phyloP scores from a whole-genome alignment of 2,888 invertebrate species.

The Sinelater perroti region DNA sequence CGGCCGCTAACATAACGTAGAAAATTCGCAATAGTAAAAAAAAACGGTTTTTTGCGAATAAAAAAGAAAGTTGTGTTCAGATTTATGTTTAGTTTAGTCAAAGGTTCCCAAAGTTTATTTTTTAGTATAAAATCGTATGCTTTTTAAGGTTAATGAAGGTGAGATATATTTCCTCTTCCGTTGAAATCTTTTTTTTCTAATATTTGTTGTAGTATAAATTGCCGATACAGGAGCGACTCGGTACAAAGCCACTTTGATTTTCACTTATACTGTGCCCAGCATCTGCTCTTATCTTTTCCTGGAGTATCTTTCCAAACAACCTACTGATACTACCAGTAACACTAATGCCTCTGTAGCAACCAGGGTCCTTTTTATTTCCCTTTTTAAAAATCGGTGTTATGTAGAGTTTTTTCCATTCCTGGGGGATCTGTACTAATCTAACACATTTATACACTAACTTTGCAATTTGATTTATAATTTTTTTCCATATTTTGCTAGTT shows the following conservation, averaged over 20 bases:
- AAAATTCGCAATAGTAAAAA: too few relatives aligned
- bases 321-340: background rate
- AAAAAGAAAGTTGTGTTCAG: too few relatives aligned
- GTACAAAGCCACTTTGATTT: constrained; percentile 1
- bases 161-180: background rate
- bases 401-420: constrained; percentile 9
- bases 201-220: background rate
- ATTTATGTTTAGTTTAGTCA: too few relatives aligned
- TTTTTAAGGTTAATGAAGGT: background rate
- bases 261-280: background rate
- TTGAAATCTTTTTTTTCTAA: background rate
- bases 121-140: too few relatives aligned
- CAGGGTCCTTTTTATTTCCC: background rate
- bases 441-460: constrained; percentile 6
- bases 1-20: too few relatives aligned
- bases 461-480: background rate
- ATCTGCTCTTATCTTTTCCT: background rate
- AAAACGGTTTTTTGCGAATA: too few relatives aligned
- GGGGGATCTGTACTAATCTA: background rate
- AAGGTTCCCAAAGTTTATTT: too few relatives aligned
- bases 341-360: constrained; percentile 1
- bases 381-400: background rate
- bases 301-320: background rate
- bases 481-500: constrained; percentile 11
- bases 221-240: background rate